phyloP scores from a whole-genome alignment of 2,888 invertebrate species.

The Diadromus collaris region DNA sequence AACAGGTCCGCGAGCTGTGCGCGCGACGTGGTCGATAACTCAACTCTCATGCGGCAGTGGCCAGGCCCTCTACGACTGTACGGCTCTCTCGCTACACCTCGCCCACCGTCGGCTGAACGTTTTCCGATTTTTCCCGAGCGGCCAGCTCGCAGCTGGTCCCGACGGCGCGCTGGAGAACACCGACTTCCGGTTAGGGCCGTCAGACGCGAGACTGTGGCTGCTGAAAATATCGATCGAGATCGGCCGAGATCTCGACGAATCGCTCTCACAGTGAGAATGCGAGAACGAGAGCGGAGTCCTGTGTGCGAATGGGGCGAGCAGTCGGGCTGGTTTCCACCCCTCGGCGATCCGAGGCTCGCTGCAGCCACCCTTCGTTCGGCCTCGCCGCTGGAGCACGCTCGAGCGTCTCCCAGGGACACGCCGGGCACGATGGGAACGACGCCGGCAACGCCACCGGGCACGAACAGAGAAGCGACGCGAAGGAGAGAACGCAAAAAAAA shows the following conservation, averaged over 20 bases:
- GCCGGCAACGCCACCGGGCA: constrained; percentile 37
- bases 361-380: constrained; percentile 55
- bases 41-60: constrained; percentile 65
- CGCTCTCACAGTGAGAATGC: neutral
- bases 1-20: constrained; percentile 75
- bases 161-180: neutral
- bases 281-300: constrained; percentile 8
- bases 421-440: constrained; percentile 40
- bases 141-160: neutral
- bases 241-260: neutral
- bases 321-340: constrained; percentile 22
- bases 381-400: constrained; percentile 18
- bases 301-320: neutral
- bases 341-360: constrained; percentile 42
- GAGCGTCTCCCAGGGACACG: constrained; percentile 51
- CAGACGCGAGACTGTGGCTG: neutral
- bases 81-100: neutral
- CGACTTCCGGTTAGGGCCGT: neutral
- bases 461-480: constrained; percentile 13
- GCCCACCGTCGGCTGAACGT: neutral
- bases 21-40: constrained; percentile 72
- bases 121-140: neutral
- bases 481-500: neutral
- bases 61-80: constrained; percentile 25
- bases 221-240: too few species aligned